Evolutionary conservation across 2,797 vertebrate genomes (phyloP), one percentile per base, ranked within the genome.

Genomic region (Synaphobranchus kaupii): DNA sequence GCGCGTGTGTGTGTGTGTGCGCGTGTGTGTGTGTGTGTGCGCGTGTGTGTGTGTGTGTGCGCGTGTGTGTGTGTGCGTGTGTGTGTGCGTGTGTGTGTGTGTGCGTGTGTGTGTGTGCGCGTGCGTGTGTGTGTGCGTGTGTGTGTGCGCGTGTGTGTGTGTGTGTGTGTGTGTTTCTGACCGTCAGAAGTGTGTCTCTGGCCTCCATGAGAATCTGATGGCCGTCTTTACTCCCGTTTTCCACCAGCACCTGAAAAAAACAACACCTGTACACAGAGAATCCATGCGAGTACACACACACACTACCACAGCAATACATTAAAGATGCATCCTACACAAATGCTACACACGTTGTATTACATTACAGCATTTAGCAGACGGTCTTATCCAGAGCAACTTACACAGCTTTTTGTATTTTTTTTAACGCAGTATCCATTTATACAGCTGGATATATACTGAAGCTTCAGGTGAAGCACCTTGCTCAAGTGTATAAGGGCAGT

Each of bases 201-300:
- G 97, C 97, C 44, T 97, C 96, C 97, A 98, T 97, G 1, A 98
- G 95, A 63, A 97, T 95, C 89, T 94, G 93, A 92, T 98, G 96
- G 0, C 97, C 97, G 10, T 97, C 97, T 92, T 95, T 97, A 60
- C 97, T 98, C 84, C 97, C 97, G 47, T 97, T 97, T 92, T 98
- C 97, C 68, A 98, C 93, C 92, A 98, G 89, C 12, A 98, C 94
- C 97, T 98, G 87, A 52, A 52, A 56, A 39, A 88, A 4, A 63
- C 66, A 71, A 17, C 68, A 73, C 10, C 25, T n/a, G 3, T 28
- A 66, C 25, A 66, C 63, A 66, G 22, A 54, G 13, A 1, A 54
- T 4, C 1, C 52, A 54, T 5, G 6, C 63, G 6, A 28, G n/a
- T 10, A 13, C 25, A 66, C 63, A 66, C 13, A 20, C 52, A 63